Evolutionary conservation across 2,113 vertebrate genomes (phyloP).

Genomic region (Zosterops lateralis): DNA sequence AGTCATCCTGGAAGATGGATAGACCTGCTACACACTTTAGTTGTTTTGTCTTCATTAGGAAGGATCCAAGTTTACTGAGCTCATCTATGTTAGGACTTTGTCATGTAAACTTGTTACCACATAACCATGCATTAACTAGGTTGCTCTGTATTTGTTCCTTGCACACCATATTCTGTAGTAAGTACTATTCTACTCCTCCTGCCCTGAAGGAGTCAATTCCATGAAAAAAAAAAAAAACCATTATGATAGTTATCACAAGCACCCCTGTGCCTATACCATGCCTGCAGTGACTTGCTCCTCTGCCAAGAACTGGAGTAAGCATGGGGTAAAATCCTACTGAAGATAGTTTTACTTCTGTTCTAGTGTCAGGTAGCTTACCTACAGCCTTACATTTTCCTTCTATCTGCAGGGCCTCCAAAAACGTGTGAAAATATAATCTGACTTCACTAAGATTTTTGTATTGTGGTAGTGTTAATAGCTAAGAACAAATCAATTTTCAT

Average conservation of each 20-base stretch:
- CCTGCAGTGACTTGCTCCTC: not conserved
- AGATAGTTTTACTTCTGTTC: not conserved
- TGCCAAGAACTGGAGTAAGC: not conserved
- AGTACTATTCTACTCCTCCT: not conserved
- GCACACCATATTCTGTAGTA: accelerated
- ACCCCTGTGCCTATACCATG: not conserved
- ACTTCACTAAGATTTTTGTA: not conserved
- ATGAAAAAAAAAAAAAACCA: not conserved
- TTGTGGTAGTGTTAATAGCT: not conserved
- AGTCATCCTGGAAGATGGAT: not conserved
- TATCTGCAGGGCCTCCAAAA: not conserved
- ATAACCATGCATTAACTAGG: not conserved
- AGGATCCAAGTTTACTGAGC: not conserved
- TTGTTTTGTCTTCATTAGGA: not conserved
- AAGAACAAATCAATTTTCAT: not conserved
- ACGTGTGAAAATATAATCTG: not conserved
- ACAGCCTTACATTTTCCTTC: not conserved
- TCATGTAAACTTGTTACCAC: not conserved
- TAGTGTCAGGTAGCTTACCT: not conserved
- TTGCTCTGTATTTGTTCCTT: not conserved
- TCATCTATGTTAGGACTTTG: accelerated
- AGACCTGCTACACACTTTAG: not conserved
- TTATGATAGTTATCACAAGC: not conserved
- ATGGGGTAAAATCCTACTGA: not conserved
- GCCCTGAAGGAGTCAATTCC: not conserved